phyloP scores from a whole-genome alignment of 2,113 vertebrate genomes.

The Phylloscopus trochiloides region DNA sequence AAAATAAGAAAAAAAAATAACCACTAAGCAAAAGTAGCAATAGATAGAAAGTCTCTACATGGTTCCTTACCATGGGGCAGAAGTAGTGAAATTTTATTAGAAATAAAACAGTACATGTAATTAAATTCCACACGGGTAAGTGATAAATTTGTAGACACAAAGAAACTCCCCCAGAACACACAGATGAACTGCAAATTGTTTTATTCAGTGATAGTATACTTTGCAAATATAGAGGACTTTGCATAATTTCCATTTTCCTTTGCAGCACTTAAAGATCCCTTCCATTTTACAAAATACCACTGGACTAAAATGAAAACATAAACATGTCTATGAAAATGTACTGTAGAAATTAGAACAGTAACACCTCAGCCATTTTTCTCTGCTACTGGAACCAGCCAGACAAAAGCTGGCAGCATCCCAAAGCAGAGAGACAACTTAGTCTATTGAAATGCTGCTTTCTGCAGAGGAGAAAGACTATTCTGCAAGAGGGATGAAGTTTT shows the following conservation, averaged over 20 bases:
- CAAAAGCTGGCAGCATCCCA: background rate
- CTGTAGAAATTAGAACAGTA: background rate
- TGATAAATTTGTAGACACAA: background rate
- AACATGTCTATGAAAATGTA: background rate
- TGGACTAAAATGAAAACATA: background rate
- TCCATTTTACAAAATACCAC: background rate
- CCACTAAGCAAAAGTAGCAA: background rate
- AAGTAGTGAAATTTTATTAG: background rate
- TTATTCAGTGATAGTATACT: slow-evolving; percentile 15
- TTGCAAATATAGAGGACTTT: background rate
- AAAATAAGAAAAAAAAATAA: too few relatives aligned
- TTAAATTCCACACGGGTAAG: background rate
- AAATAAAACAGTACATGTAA: background rate
- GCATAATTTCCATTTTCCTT: slow-evolving; percentile 30
- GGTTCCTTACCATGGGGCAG: background rate
- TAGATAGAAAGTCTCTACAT: background rate
- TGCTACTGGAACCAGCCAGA: background rate
- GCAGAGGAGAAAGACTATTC: background rate
- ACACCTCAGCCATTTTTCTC: background rate
- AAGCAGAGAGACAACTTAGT: background rate
- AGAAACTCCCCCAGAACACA: background rate
- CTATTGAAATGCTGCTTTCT: background rate
- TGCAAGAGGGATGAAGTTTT: background rate
- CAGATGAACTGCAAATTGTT: background rate
- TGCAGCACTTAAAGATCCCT: background rate